Conservation (phyloP, 2,797 vertebrate species). For the Amblyraja radiata region DNA sequence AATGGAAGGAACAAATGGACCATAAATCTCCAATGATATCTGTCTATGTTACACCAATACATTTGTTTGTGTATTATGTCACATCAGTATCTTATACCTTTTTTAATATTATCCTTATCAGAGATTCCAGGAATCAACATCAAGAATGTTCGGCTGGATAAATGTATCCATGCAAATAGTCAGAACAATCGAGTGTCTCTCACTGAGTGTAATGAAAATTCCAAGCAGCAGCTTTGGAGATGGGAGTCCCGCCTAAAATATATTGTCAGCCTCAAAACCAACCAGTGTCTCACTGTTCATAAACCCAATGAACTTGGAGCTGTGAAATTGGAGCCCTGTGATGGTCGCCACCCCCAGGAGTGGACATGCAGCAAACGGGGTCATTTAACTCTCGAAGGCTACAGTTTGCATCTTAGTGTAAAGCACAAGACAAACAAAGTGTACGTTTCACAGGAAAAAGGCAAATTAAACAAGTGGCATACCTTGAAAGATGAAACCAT, state of each 20-base stretch:
- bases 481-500: slow-evolving; percentile 58
- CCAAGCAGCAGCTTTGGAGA: slow-evolving; percentile 60
- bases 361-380: slow-evolving; percentile 78
- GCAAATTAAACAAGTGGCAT: slow-evolving; percentile 75
- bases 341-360: slow-evolving; percentile 51
- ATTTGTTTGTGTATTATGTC: too few species aligned
- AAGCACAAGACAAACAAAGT: slow-evolving; percentile 59
- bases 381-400: slow-evolving; percentile 59
- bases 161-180: slow-evolving; percentile 54
- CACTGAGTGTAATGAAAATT: slow-evolving; percentile 53
- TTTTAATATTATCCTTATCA: slow-evolving; percentile 38
- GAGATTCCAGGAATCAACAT: slow-evolving; percentile 61
- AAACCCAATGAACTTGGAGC: slow-evolving; percentile 49
- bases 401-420: slow-evolving; percentile 66
- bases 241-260: slow-evolving; percentile 54
- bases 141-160: slow-evolving; percentile 63
- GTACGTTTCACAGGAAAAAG: slow-evolving; percentile 65
- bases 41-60: too few species aligned
- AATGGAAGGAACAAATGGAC: too few species aligned
- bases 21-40: too few species aligned
- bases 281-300: slow-evolving; percentile 62
- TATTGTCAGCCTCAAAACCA: slow-evolving; percentile 55
- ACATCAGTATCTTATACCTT: not conserved
- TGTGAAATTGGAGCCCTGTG: slow-evolving; percentile 60
- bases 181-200: slow-evolving; percentile 52